These are phyloP conservation scores for Drosophila cognata DNA, from an alignment of 2,888 invertebrate species.

Conservation along the genomic window DNA sequence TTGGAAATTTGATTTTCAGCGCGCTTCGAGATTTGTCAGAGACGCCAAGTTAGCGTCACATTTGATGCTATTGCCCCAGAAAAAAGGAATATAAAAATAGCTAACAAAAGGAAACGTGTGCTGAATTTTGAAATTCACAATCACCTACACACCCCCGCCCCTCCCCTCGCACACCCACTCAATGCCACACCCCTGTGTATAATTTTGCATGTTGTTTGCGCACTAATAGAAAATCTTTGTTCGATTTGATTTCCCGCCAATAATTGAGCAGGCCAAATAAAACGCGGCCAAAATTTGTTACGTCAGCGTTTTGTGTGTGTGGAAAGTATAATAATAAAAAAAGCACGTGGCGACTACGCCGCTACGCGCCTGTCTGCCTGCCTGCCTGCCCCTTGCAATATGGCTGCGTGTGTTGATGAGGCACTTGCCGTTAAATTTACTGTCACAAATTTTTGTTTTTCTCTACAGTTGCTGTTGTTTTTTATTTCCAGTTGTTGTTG, in stretches of 20 bases:
- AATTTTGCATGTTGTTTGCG: constrained; percentile 66
- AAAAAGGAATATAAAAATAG: constrained; percentile 21
- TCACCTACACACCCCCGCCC: not conserved
- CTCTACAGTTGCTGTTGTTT: not conserved
- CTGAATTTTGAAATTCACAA: constrained; percentile 59
- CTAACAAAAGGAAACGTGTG: constrained; percentile 58
- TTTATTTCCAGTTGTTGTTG: constrained; percentile 3
- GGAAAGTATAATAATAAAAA: not conserved
- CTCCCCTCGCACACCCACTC: not conserved
- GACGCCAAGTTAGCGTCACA: constrained; percentile 72
- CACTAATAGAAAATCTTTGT: constrained; percentile 71
- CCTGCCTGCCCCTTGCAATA: constrained; percentile 11
- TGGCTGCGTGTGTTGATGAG: constrained; percentile 53
- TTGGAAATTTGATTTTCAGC: constrained; percentile 75
- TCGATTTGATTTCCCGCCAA: constrained; percentile 45
- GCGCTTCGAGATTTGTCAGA: constrained; percentile 60
- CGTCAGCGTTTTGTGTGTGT: constrained; percentile 15
- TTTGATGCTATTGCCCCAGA: constrained; percentile 60
- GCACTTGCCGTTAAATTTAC: constrained; percentile 72
- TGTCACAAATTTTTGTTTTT: constrained; percentile 60
- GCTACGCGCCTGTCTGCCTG: constrained; percentile 4
- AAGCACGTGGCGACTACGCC: constrained; percentile 11
- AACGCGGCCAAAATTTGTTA: constrained; percentile 39
- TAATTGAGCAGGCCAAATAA: constrained; percentile 45
- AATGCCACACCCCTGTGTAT: not conserved